Evolutionary conservation across 2,113 vertebrate genomes (phyloP).

Genomic region (Choloepus hoffmanni): DNA sequence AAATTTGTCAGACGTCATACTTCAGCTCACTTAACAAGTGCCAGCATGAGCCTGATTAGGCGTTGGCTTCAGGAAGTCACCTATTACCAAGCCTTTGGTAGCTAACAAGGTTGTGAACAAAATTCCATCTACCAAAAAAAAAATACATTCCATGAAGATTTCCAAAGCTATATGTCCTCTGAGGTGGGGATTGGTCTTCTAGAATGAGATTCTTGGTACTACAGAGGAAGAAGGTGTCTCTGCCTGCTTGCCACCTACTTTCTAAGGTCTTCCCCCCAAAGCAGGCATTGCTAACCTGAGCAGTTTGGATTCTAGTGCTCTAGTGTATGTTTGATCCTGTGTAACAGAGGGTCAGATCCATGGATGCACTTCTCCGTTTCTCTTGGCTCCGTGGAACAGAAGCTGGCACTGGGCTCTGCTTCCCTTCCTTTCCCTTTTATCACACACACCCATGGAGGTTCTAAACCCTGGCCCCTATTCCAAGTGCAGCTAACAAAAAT

Average conservation of each 20-base stretch:
- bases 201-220: background rate
- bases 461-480: conserved; percentile 22
- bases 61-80: conserved; percentile 58
- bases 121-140: conserved; percentile 49
- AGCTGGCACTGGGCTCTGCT: background rate
- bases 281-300: background rate
- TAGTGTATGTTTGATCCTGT: background rate
- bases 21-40: conserved; percentile 73
- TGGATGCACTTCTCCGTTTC: background rate
- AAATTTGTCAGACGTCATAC: conserved; percentile 72
- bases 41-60: conserved; percentile 62
- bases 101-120: conserved; percentile 12
- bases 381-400: background rate
- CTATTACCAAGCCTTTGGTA: conserved; percentile 7
- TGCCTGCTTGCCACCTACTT: background rate
- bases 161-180: background rate
- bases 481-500: background rate
- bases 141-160: conserved; percentile 1
- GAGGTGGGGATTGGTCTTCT: background rate
- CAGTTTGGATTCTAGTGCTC: background rate
- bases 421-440: conserved; percentile 10
- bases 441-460: background rate
- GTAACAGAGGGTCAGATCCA: background rate
- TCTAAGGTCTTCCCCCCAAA: background rate
- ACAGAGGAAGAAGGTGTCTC: background rate